These are phyloP conservation scores for Pangasius krempfi DNA, from an alignment of 2,797 vertebrate species.

Conservation along the genomic window DNA sequence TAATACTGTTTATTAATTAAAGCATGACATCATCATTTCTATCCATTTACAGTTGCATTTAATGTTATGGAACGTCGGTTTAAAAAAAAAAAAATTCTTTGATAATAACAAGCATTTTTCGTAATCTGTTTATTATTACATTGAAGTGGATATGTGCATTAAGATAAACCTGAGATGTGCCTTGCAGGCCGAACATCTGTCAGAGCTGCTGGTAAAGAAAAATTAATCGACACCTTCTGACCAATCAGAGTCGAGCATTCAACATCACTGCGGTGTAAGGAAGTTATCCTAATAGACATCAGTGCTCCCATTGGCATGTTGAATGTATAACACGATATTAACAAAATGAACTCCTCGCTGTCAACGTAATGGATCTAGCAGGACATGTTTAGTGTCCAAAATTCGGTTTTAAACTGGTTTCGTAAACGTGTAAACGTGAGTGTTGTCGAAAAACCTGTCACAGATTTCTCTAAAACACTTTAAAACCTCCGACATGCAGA, in stretches of 20 bases:
- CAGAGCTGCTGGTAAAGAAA: background rate
- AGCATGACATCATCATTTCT: background rate
- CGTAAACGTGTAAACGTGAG: background rate
- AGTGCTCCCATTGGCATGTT: background rate
- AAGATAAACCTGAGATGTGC: background rate
- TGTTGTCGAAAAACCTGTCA: background rate
- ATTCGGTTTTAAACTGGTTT: background rate
- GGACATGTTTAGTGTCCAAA: background rate
- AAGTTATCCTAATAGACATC: background rate
- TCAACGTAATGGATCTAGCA: background rate
- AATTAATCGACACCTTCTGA: background rate
- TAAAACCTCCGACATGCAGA: constrained; percentile 19
- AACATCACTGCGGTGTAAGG: too few relatives aligned
- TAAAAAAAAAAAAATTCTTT: background rate
- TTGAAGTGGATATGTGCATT: background rate
- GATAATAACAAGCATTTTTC: background rate
- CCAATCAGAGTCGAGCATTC: background rate
- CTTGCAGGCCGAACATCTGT: background rate
- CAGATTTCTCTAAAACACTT: background rate
- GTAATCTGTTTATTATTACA: background rate
- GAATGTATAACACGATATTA: background rate
- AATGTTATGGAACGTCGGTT: too few relatives aligned
- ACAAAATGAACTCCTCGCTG: background rate
- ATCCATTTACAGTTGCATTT: background rate
- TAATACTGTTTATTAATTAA: background rate